Conservation (phyloP, 2,888 invertebrate species). For the Acanthosepion esculentum region DNA sequence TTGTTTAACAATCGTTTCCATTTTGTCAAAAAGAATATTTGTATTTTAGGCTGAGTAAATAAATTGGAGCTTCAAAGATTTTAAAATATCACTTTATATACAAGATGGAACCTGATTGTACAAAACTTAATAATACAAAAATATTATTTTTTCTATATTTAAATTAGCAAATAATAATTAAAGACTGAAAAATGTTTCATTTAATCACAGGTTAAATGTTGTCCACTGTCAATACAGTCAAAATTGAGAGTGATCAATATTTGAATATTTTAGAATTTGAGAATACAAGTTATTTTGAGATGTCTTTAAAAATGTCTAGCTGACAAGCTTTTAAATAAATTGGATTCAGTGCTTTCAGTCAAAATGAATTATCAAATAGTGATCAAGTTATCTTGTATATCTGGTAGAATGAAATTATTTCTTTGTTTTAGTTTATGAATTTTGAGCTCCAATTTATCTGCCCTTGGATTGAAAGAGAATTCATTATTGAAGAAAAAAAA, state of each 20-base stretch:
- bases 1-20: neutral
- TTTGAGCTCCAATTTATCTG: conserved; percentile 1
- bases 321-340: neutral
- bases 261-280: too few species aligned
- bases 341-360: too few species aligned
- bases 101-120: too few species aligned
- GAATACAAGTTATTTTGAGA: neutral
- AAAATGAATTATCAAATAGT: neutral
- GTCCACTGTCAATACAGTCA: neutral
- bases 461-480: neutral
- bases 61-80: neutral
- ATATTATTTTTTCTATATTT: too few species aligned
- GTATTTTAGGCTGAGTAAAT: neutral
- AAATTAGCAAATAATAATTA: neutral
- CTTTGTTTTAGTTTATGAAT: neutral
- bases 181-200: neutral
- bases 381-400: neutral
- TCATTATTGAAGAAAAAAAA: neutral
- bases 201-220: neutral
- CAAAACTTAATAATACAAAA: neutral
- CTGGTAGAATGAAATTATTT: neutral
- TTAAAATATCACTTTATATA: too few species aligned
- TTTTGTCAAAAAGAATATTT: neutral
- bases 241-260: neutral
- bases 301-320: neutral